Evolutionary conservation across 2,888 invertebrate genomes (phyloP), one percentile per base, ranked within the genome.

Genomic region (Parnassius mnemosyne): DNA sequence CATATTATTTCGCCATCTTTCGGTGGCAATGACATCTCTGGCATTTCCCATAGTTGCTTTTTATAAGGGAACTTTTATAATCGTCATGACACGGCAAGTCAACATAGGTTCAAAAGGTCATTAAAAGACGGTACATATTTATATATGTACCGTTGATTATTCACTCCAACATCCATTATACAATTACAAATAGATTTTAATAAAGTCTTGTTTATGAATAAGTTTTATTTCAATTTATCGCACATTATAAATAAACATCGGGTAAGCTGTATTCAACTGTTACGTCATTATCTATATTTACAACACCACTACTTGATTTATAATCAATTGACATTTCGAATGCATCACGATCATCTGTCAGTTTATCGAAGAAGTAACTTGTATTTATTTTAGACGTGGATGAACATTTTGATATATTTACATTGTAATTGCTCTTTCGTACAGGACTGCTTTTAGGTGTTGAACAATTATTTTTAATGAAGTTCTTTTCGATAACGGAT

Each of bases 251-350:
- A 68, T 72, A 72, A 51, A 87, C 80, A 68, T 84, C 78, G 53
- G 84, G 85, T 65, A 87, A 79, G 73, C 85, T 85, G 71, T 83
- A 85, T 57, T 88, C 84, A 41, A 83, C 73, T 44, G 85, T 88
- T n/a, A 73, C 66, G 69, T 84, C 77, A 70, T 71, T 78, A 67
- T 85, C 83, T 60, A 80, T 69, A 67, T 61, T 64, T 42, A 67
- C 69, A 49, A 74, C 79, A 70, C 76, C 79, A 70, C 77, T 79
- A 63, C 76, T 79, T 58, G 83, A 77, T 69, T 85, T 88, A 60
- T 81, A 74, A 60, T 92, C 89, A 66, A 94, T 77, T 3, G 94
- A 92, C 72, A 92, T 87, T 79, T 94, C 94, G 74, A 95, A 95
- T 11, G 92, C 90, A 78, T 95, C 94, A n/a, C 86, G 80, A 47